A percentile compares a stretch with the other conserved stretches of the same genome.
Evolutionary conservation across 1,140 invertebrate genomes (phyloP).

Genomic region (Apolygus lucorum): DNA sequence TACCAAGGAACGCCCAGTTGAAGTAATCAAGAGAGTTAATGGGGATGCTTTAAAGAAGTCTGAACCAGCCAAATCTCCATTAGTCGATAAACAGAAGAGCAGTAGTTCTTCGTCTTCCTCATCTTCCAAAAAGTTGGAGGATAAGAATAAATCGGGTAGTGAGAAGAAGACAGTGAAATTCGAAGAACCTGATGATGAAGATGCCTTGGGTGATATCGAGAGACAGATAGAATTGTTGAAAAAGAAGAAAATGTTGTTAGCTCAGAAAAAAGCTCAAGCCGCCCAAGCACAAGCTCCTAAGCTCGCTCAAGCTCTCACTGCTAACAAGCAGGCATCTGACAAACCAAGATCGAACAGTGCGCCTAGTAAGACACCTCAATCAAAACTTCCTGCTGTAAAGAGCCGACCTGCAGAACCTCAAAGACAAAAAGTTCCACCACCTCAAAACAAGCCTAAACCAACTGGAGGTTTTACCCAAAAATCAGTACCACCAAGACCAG

Average conservation of each 20-base stretch:
- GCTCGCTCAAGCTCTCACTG: too few relatives aligned
- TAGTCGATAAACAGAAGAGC: neutral
- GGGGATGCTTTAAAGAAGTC: neutral
- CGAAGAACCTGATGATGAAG: neutral
- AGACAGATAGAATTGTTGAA: slow-evolving; percentile 23
- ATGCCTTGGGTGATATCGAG: slow-evolving; percentile 21
- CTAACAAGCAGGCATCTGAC: slow-evolving; percentile 2
- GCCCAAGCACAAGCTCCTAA: neutral
- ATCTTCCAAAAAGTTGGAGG: neutral
- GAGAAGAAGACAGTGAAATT: neutral
- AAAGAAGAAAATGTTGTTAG: slow-evolving; percentile 22
- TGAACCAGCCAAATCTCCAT: neutral
- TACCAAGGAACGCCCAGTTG: neutral
- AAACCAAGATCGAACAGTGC: slow-evolving; percentile 19
- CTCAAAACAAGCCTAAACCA: neutral
- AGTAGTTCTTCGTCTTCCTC: too few relatives aligned
- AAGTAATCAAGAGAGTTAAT: neutral
- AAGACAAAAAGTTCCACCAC: neutral
- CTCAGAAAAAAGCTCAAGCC: slow-evolving; percentile 15
- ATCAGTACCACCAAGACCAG: neutral
- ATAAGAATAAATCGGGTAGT: neutral
- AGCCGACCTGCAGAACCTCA: neutral
- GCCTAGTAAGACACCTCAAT: slow-evolving; percentile 29
- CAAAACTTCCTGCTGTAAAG: neutral
- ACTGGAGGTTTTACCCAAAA: neutral